A percentile compares a stretch with the other conserved stretches of the same genome.
phyloP scores from a whole-genome alignment of 2,888 invertebrate species.

The Yponomeuta evonymella region DNA sequence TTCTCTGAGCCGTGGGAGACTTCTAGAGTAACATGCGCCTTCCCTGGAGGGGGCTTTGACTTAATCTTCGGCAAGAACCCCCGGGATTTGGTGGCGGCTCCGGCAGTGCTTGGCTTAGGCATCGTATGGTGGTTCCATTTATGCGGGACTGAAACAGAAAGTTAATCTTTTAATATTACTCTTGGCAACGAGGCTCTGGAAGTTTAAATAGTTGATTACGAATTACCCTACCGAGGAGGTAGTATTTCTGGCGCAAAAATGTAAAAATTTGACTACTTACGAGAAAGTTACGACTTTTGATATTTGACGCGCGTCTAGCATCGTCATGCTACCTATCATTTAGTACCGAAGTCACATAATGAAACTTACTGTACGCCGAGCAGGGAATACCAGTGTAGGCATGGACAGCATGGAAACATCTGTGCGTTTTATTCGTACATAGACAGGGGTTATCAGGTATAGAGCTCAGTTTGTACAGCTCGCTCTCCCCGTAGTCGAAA shows the following conservation, averaged over 20 bases:
- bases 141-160: slow-evolving; percentile 79
- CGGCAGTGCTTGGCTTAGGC: slow-evolving; percentile 81
- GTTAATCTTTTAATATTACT: no score
- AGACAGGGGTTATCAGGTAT: slow-evolving; percentile 84
- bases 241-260: no score
- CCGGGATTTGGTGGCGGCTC: slow-evolving; percentile 56
- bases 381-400: slow-evolving; percentile 93
- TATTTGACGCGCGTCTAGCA: no score
- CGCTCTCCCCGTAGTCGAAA: slow-evolving; percentile 69
- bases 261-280: no score
- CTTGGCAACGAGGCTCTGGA: no score
- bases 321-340: no score
- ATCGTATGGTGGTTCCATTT: slow-evolving; percentile 86
- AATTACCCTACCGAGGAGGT: no score
- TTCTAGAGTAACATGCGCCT: slow-evolving; percentile 82
- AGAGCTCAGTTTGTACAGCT: slow-evolving; percentile 78
- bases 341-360: neutral
- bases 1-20: slow-evolving; percentile 90
- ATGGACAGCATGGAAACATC: slow-evolving; percentile 93
- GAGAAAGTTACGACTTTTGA: no score
- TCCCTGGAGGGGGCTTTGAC: slow-evolving; percentile 54
- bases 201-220: no score
- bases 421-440: slow-evolving; percentile 91
- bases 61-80: slow-evolving; percentile 83
- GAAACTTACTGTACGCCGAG: slow-evolving; percentile 87